Evolutionary conservation across 2,113 vertebrate species (phyloP).

Genomic region (Sylvia atricapilla): DNA sequence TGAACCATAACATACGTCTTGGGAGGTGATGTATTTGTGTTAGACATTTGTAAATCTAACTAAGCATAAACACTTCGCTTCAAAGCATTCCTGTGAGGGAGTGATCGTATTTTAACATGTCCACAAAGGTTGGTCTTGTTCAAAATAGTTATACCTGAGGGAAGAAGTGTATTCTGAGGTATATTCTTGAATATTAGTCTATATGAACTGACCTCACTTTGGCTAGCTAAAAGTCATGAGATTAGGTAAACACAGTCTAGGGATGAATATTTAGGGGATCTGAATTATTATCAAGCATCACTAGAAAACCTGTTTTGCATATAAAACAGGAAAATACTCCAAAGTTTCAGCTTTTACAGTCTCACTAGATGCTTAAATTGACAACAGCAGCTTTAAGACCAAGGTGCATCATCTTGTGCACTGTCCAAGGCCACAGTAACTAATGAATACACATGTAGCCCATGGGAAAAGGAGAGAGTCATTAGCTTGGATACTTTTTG

Average conservation of each 20-base stretch:
- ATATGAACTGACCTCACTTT: neutral
- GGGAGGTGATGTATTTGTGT: conserved; percentile 40
- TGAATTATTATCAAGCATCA: neutral
- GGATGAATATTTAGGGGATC: neutral
- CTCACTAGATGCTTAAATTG: neutral
- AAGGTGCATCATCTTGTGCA: neutral
- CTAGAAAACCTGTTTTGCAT: neutral
- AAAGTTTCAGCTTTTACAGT: neutral
- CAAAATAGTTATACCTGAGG: neutral
- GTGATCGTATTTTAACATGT: neutral
- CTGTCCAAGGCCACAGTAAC: neutral
- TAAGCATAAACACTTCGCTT: neutral
- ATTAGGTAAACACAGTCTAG: neutral
- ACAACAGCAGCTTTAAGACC: neutral
- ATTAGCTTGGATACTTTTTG: too few species aligned
- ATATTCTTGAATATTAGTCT: neutral
- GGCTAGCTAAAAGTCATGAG: neutral
- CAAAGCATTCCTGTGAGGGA: neutral
- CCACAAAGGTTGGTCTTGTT: neutral
- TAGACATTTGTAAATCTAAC: conserved; percentile 49
- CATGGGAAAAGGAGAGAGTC: too few species aligned
- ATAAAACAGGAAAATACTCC: neutral
- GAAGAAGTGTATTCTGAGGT: neutral
- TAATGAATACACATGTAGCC: neutral
- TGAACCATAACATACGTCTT: conserved; percentile 34